Conservation (phyloP, 2,113 vertebrate genomes). For the Hucho hucho region DNA sequence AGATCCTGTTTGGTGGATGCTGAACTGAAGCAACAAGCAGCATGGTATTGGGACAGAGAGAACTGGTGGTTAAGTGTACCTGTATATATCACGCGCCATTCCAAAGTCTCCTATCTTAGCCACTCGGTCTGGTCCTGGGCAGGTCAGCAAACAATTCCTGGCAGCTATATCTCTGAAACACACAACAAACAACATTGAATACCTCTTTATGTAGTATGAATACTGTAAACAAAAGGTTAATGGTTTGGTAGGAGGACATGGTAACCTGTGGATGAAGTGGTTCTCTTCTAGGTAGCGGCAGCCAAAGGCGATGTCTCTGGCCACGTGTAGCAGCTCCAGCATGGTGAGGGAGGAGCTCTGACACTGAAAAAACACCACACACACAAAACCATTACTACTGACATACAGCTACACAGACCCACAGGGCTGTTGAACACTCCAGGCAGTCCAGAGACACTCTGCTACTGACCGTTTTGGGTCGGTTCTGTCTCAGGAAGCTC, state of each 20-base stretch:
- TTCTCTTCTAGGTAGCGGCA: conserved; percentile 92
- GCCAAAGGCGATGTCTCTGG: conserved; percentile 86
- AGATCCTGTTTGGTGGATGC: background rate
- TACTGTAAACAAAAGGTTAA: background rate
- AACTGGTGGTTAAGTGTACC: conserved; percentile 56
- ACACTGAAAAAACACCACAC: conserved; percentile 66
- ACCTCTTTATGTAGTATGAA: background rate
- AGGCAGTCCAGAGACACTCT: background rate
- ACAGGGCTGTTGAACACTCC: too few species aligned
- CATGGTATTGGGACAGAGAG: background rate
- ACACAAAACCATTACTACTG: background rate
- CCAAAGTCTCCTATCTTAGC: conserved; percentile 93
- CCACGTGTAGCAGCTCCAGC: conserved; percentile 86
- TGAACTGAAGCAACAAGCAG: background rate
- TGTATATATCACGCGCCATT: conserved; percentile 92
- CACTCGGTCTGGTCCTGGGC: conserved; percentile 77
- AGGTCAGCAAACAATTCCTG: conserved; percentile 89
- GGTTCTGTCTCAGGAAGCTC: conserved; percentile 87
- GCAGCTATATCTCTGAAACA: conserved; percentile 87
- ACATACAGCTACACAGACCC: background rate
- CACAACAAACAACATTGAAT: background rate
- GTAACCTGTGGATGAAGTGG: conserved; percentile 91
- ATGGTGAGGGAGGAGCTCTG: conserved; percentile 81
- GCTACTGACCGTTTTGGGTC: conserved; percentile 13
- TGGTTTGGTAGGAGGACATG: too few species aligned